Base-by-base conservation (phyloP, 2,113 vertebrate species). In the Callipepla californica region DNA sequence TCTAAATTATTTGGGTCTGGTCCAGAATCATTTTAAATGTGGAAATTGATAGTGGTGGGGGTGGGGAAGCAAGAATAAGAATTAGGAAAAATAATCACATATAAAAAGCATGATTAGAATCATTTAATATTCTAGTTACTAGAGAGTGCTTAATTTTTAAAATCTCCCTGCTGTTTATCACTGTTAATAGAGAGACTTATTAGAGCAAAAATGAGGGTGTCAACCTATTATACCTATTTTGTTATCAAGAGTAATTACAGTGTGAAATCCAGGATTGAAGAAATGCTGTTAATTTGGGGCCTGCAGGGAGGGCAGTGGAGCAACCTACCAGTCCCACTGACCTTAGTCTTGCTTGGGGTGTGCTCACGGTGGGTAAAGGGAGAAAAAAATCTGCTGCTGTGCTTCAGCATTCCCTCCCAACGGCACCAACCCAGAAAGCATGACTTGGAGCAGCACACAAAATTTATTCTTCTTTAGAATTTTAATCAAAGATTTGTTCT, bases 81-180 rank as follows among this genome's bases (percentile, higher is more conserved):
- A 95, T 92, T 92, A 90, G 26, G 25, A 32, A 68, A 96, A 87
- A 94, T 95, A 92, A 83, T 92, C 73, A 57, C 36, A 90, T 76
- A 44, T 45, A 90, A 83, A 92, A 53, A 57, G 30, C 51, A 88
- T 72, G 57, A 95, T 90, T 92, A 90, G 51, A 80, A 88, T 88
- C 4, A 86, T 88, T 90, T 90, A 89, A 90, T 94, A 95, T 88
- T 94, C 83, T 74, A 84, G 65, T 93, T 88, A 95, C 66, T 92
- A 79, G 92, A 76, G 86, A 81, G 51, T 93, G n/a, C 86, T 95
- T 93, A 94, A 94, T 92, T 95, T 93, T 96, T 95, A 87, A 96
- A 94, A 89, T 88, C 65, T 89, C 53, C 73, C 73, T 78, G 44
- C 65, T 95, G 89, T 95, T 93, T 92, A 85, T 95, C 88, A 94